Evolutionary conservation across 2,797 vertebrate genomes (phyloP).

Genomic region (Malacoctenus gilli): DNA sequence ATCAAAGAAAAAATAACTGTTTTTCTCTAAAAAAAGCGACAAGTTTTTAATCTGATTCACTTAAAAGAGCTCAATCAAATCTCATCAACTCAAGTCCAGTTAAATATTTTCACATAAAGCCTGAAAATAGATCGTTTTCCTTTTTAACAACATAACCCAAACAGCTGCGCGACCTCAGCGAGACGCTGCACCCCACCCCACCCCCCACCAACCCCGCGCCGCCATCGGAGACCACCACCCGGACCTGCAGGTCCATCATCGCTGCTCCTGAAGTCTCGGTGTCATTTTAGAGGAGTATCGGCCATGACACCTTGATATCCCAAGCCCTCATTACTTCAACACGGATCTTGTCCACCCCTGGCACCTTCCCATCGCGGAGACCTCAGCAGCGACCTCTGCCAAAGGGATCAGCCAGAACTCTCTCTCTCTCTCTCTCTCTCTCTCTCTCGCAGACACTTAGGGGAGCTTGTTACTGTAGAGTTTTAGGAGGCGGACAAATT

Average conservation of each 20-base stretch:
- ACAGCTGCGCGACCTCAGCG: no score
- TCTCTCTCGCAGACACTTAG: conserved; percentile 15
- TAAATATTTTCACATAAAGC: no score
- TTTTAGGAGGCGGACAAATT: neutral
- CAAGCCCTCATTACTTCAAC: conserved; percentile 68
- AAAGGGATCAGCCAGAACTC: conserved; percentile 26
- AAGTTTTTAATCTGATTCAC: no score
- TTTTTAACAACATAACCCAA: no score
- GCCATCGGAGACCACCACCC: conserved; percentile 2
- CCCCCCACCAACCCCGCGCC: no score
- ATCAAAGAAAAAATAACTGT: no score
- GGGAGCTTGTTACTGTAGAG: neutral
- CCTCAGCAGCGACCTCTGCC: conserved; percentile 23
- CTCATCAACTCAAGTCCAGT: no score
- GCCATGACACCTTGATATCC: conserved; percentile 48
- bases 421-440: no score
- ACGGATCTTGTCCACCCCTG: conserved; percentile 64
- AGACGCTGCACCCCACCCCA: no score
- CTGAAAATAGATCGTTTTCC: no score
- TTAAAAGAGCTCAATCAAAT: no score
- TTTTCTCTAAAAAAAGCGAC: no score
- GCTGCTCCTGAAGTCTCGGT: conserved; percentile 33
- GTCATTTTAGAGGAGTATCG: conserved; percentile 47
- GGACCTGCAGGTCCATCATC: conserved; percentile 30
- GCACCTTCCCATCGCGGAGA: conserved; percentile 36